Base-by-base conservation (phyloP, 2,888 invertebrate species). In the Lottia scabra region DNA sequence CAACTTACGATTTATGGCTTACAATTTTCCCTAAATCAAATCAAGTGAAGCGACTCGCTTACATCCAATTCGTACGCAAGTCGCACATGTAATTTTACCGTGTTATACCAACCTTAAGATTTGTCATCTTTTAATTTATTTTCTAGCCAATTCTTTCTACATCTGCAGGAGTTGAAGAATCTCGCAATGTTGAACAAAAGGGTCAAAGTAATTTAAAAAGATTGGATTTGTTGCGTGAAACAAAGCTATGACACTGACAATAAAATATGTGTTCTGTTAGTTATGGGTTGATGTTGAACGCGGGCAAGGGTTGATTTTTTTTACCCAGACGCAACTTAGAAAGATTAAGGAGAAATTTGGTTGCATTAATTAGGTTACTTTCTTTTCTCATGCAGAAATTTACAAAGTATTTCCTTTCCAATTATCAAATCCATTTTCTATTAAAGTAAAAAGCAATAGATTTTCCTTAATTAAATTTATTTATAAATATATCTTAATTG, bases 21-120 rank as follows among this genome's bases (percentile, higher is more conserved):
- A 43, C 70, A 65, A 66, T 70, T 70, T 70, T 66, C 70, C 48
- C 43, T 70, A 70, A 70, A 70, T 70, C 70, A 70, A 23, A 48
- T 23, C 19, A 27, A 62, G 38, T 62, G 56, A 56, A 23, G 23
- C 56, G 56, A 56, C 56, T 56, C 56, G 56, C 56, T 56, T 19
- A 56, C 56, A 56, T 56, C 56, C 19, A 19, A 56, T 56, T 56
- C 56, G 56, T 56, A 56, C 56, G 56, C 56, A 56, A 56, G 19
- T 56, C 56, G 56, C 56, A 56, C 56, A 23, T 56, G 56, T 56
- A 56, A 56, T 56, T 56, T 56, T 56, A 19, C 56, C 56, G 56
- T 56, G 56, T 56, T 56, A 56, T 56, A 23, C 23, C 56, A 56
- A 56, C 19, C 23, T 23, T 19, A 23, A 23, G 56, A 56, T 62